Evolutionary conservation across 2,113 vertebrate genomes (phyloP).

Genomic region (Paralichthys olivaceus): DNA sequence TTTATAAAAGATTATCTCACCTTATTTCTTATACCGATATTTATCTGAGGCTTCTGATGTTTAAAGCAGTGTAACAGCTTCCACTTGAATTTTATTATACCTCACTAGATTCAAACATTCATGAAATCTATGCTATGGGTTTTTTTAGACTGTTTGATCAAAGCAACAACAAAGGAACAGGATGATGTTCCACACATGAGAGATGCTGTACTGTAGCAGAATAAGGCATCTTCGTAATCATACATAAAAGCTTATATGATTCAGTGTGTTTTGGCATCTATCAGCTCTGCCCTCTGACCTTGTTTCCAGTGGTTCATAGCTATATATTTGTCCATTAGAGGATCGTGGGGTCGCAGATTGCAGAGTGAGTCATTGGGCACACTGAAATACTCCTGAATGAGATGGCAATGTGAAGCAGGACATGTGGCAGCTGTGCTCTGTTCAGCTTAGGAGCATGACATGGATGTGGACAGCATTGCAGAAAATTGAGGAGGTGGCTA

Average conservation of each 20-base stretch:
- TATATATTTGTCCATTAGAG: constrained; percentile 1
- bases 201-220: background rate
- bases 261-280: background rate
- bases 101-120: too few relatives aligned
- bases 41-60: too few relatives aligned
- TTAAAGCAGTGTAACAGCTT: too few relatives aligned
- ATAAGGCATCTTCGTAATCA: background rate
- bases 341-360: constrained; percentile 46
- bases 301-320: background rate
- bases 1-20: too few relatives aligned
- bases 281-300: background rate
- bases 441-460: constrained; percentile 24
- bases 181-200: too few relatives aligned
- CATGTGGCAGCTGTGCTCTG: constrained; percentile 42
- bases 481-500: constrained; percentile 14
- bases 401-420: constrained; percentile 8
- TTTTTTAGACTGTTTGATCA: background rate
- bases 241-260: background rate
- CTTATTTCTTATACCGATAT: too few relatives aligned
- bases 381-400: constrained; percentile 3
- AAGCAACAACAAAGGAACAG: background rate
- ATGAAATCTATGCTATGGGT: too few relatives aligned
- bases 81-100: too few relatives aligned
- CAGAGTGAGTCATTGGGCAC: constrained; percentile 49
- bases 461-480: constrained; percentile 21